Evolutionary conservation across 2,888 invertebrate species (phyloP), one percentile per base, ranked within the genome.

Genomic region (Rhynchonema sp.): DNA sequence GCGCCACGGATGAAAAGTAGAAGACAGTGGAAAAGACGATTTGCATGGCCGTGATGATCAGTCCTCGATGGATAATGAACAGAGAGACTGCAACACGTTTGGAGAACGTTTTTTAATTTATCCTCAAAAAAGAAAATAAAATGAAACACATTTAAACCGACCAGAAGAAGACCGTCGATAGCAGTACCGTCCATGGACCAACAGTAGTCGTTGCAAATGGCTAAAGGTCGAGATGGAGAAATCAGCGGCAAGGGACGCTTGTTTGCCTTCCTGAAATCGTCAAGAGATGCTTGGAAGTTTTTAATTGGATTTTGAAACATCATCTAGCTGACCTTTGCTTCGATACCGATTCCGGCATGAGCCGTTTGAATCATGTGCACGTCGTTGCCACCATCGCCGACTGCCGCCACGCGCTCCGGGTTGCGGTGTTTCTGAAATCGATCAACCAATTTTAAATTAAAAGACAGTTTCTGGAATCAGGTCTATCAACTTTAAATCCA

Each of bases 11-110:
- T 26, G 91, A 90, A 74, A 94, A 84, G 78, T 92, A 96, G 78
- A 96, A 96, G 30, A 94, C 90, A 23, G 92, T 89, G 1, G 91
- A 92, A 77, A 96, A 98, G 29, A 96, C 86, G 1, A 92, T 96
- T 79, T 87, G 84, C 85, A 98, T 89, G 17, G 90, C 90, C 56
- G 94, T 90, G 62, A 98, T 94, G 68, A 96, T 91, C 62, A 96
- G 81, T 38, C 96, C 96, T 6, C 63, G 82, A 75, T 96, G 94
- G 70, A 96, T 92, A 59, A 98, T 91, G 76, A 96, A 96, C 74
- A 94, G 90, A 66, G 87, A 87, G 23, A 98, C 80, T 3, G 90
- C 85, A 17, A 92, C 90, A 0, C 92, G 91, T 59, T 94, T 80
- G n/a, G n/a, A n/a, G n/a, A n/a, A n/a, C n/a, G n/a, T n/a, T n/a